Evolutionary conservation across 2,888 invertebrate species (phyloP).

Genomic region (Drosophila eohydei): DNA sequence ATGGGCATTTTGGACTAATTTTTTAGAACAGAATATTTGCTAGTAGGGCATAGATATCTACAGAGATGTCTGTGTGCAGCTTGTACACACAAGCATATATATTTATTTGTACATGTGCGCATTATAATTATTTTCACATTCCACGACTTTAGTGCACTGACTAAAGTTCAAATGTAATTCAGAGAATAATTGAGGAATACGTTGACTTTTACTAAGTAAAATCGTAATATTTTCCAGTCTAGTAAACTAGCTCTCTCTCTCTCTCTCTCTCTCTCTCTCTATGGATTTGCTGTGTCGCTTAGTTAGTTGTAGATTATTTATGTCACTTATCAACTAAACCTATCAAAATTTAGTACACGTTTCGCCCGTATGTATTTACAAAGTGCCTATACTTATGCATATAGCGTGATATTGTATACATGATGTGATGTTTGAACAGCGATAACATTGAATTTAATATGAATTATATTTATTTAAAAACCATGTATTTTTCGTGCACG

Average conservation of each 20-base stretch:
- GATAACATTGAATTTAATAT: conserved; percentile 25
- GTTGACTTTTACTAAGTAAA: not conserved
- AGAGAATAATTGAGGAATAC: not conserved
- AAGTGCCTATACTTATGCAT: not conserved
- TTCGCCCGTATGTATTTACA: not conserved
- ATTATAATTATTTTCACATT: not conserved
- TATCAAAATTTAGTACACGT: conserved; percentile 9
- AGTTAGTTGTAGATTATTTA: conserved; percentile 23
- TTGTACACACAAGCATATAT: not conserved
- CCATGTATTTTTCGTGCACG: not conserved
- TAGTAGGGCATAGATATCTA: too few species aligned
- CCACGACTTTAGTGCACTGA: not conserved
- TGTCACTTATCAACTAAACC: conserved; percentile 26
- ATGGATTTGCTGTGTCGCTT: not conserved
- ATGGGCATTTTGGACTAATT: not conserved
- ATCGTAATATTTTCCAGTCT: not conserved
- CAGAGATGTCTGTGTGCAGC: not conserved
- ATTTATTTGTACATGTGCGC: not conserved
- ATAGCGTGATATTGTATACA: conserved; percentile 10
- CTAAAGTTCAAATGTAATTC: not conserved
- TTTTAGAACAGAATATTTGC: not conserved
- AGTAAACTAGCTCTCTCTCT: not conserved
- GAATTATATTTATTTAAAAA: conserved; percentile 1
- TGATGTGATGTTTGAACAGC: not conserved
- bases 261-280: not conserved